Evolutionary conservation across 2,113 vertebrate species (phyloP).

Genomic region (Promerops cafer): DNA sequence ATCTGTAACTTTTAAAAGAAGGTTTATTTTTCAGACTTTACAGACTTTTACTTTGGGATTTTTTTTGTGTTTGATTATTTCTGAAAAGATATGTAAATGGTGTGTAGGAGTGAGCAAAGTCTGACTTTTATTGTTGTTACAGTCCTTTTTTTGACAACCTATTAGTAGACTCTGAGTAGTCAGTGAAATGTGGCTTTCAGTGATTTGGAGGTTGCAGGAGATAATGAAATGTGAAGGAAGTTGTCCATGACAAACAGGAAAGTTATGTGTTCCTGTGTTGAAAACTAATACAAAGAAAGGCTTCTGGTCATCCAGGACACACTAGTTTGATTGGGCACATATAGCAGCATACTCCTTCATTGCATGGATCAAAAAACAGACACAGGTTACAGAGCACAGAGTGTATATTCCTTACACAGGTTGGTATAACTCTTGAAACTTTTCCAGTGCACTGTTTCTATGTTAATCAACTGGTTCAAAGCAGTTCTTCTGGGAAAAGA

Average conservation of each 20-base stretch:
- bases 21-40: neutral
- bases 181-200: neutral
- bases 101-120: neutral
- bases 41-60: neutral
- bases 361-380: rapidly evolving
- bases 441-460: neutral
- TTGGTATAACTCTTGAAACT: neutral
- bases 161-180: neutral
- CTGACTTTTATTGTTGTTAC: neutral
- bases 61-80: neutral
- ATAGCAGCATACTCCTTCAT: neutral
- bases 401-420: neutral
- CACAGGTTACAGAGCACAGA: neutral
- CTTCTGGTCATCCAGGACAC: neutral
- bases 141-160: neutral
- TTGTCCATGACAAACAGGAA: neutral
- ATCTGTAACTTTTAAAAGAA: neutral
- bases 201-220: neutral
- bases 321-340: neutral
- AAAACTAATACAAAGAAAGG: neutral
- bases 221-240: neutral
- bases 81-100: neutral
- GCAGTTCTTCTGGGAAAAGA: neutral
- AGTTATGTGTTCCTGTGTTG: neutral
- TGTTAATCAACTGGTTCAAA: neutral